Evolutionary conservation across 2,888 invertebrate species (phyloP), one percentile per base, ranked within the genome.

Genomic region (Melanargia galathea): DNA sequence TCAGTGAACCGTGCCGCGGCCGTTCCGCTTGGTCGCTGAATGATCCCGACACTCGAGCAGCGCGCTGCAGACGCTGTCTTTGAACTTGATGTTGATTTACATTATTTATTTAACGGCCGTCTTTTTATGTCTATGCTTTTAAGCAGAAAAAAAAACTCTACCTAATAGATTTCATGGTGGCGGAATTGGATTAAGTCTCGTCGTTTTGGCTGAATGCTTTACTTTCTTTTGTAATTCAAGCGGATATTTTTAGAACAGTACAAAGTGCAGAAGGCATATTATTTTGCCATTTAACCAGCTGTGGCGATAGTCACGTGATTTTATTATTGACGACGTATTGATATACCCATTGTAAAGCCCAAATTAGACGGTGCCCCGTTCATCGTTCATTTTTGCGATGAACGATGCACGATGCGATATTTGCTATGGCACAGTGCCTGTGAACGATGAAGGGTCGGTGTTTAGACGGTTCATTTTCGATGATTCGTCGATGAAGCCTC

Each of bases 151-250:
- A 5, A 26, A 4, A 2, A 7, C 30, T 30, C 7, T 30, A 26
- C n/a, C n/a, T 8, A 2, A 43, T 18, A 8, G 16, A 43, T 43
- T 43, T 43, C 2, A 18, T 18, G 43, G 43, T 7, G 18, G 16
- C 43, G 18, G 43, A 43, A 43, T 43, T 43, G 43, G 43, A 43
- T 43, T 43, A 40, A 40, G 43, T 18, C 8, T 43, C 18, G 8
- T 43, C 43, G 16, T 43, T 43, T 43, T 8, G 43, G 43, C 8
- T 43, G 43, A 43, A 16, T 43, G 43, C 43, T 43, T 43, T 43
- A 30, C 6, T 30, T 38, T n/a, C 3, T 38, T 38, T n/a, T 38
- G 38, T 13, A 10, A 11, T 2, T 8, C 8, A 2, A 16, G 16
- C 8, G 8, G 43, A 43, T 43, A 18, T 43, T 7, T 4, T 35